These are phyloP conservation scores for Odocoileus hemionus DNA, from an alignment of 2,113 vertebrate genomes.

Conservation along the genomic window DNA sequence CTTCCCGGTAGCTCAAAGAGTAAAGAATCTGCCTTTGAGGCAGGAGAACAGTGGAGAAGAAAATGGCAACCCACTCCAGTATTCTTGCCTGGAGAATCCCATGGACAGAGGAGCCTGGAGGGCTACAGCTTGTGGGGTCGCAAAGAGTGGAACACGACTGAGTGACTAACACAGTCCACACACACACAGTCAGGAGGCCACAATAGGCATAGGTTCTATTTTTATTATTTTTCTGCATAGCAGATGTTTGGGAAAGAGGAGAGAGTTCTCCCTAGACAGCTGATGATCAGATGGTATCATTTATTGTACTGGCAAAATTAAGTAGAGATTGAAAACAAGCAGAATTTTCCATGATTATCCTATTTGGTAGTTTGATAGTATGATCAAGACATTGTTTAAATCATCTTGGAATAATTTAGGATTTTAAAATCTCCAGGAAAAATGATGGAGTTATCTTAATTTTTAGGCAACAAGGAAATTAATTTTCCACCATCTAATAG, in stretches of 20 bases:
- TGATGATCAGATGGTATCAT: neutral
- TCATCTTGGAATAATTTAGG: neutral
- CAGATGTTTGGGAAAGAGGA: neutral
- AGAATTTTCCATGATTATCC: neutral
- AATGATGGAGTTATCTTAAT: conserved; percentile 11
- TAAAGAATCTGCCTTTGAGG: neutral
- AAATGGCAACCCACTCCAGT: neutral
- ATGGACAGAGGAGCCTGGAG: neutral
- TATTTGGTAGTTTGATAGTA: conserved; percentile 21
- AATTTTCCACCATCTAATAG: neutral
- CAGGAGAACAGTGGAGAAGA: neutral
- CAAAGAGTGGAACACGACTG: fast-evolving
- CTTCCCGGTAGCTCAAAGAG: neutral
- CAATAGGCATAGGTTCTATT: neutral
- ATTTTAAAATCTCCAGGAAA: conserved; percentile 11
- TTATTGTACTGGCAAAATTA: conserved; percentile 4
- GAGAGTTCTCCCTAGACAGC: neutral
- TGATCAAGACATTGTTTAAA: conserved; percentile 14
- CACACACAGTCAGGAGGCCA: neutral
- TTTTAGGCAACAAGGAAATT: neutral
- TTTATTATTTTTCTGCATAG: conserved; percentile 43
- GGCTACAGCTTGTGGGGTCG: neutral
- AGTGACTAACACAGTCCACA: neutral
- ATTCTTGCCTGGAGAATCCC: neutral
- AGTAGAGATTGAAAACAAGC: neutral